phyloP scores from a whole-genome alignment of 2,797 vertebrate genomes.

The Ctenopoma multispine region DNA sequence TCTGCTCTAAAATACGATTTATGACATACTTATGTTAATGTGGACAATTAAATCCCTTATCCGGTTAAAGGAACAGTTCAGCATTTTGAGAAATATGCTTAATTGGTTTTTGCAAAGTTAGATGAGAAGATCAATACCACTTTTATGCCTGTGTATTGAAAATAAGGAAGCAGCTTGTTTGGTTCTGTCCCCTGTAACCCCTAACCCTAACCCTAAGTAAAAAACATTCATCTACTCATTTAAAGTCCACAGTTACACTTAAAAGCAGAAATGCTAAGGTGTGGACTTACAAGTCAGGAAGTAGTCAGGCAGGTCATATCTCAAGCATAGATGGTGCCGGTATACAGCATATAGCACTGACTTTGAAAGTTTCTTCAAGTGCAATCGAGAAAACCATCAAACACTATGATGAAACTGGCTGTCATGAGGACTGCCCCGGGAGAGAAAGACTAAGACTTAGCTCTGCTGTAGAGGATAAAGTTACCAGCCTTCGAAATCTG shows the following conservation, averaged over 20 bases:
- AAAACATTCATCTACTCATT: not conserved
- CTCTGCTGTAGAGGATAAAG: not conserved
- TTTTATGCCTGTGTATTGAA: not conserved
- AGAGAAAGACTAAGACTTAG: no score
- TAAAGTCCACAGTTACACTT: no score
- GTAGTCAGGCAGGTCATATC: not conserved
- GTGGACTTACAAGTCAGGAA: not conserved
- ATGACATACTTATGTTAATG: not conserved
- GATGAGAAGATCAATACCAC: not conserved
- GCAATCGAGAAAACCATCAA: not conserved
- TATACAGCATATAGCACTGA: not conserved
- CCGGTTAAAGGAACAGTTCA: not conserved
- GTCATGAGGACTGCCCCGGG: no score
- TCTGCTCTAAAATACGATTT: slow-evolving; percentile 14
- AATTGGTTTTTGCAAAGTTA: not conserved
- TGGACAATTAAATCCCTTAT: not conserved
- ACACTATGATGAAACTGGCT: not conserved
- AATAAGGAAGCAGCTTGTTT: not conserved
- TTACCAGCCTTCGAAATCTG: not conserved
- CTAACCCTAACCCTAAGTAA: no score
- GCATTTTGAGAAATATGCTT: not conserved
- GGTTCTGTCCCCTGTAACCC: not conserved
- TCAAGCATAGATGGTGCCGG: not conserved
- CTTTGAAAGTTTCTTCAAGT: not conserved
- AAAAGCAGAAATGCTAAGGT: not conserved